Percentiles rank a stretch among this genome's conserved stretches.
phyloP scores from a whole-genome alignment of 2,113 vertebrate genomes.

The Pangasianodon hypophthalmus region DNA sequence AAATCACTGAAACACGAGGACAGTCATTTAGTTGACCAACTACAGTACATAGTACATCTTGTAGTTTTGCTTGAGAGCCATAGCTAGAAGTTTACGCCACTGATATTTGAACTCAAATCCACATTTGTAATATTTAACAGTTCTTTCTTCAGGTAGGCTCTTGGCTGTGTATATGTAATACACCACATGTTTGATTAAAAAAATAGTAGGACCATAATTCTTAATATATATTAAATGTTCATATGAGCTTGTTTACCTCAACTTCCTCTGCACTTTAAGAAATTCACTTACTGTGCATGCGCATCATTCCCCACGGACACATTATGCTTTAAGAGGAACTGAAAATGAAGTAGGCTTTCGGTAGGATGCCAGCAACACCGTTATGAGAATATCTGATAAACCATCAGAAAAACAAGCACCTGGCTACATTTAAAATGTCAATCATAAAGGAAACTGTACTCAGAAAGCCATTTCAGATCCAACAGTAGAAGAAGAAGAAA shows the following conservation, averaged over 20 bases:
- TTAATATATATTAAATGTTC: not conserved
- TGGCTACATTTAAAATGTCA: not conserved
- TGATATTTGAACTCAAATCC: not conserved
- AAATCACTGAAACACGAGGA: not conserved
- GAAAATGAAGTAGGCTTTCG: slow-evolving; percentile 22
- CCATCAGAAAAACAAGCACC: not conserved
- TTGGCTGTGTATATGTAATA: not conserved
- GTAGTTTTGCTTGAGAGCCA: not conserved
- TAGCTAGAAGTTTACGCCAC: not conserved
- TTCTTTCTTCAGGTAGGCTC: not conserved
- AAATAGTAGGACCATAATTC: not conserved
- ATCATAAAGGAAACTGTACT: not conserved
- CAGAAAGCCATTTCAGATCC: not conserved
- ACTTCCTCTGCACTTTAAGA: not conserved
- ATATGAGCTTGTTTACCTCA: not conserved
- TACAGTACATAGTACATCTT: not conserved
- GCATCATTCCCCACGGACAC: not conserved
- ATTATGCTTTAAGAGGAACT: not conserved
- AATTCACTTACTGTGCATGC: not conserved
- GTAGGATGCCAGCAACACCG: not conserved
- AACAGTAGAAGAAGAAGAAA: not conserved
- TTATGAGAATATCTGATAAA: not conserved
- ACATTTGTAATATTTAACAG: not conserved
- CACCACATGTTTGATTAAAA: not conserved
- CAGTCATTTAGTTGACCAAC: not conserved